phyloP scores from a whole-genome alignment of 2,888 invertebrate species.

The Baccha elongata region DNA sequence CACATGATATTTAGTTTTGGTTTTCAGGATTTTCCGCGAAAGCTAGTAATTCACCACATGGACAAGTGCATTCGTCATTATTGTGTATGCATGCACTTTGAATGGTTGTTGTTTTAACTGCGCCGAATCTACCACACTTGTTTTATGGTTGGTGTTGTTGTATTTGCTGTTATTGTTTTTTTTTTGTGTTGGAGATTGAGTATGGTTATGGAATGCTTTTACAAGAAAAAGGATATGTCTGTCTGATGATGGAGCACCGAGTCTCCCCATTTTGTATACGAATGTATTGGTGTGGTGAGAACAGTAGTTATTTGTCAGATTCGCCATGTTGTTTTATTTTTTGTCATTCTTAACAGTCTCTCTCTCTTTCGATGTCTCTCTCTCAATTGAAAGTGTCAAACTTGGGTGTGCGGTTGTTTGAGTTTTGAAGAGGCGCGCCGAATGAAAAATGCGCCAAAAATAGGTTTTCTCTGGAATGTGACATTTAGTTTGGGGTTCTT shows the following conservation, averaged over 20 bases:
- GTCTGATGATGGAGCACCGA: conserved; percentile 20
- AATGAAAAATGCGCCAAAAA: conserved; percentile 71
- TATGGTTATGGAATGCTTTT: conserved; percentile 56
- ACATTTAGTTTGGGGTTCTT: conserved; percentile 34
- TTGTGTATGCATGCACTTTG: conserved; percentile 8
- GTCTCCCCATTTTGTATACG: conserved; percentile 5
- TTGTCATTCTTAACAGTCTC: conserved; percentile 17
- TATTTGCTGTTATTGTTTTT: too few relatives aligned
- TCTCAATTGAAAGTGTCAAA: conserved; percentile 35
- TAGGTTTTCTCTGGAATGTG: conserved; percentile 64
- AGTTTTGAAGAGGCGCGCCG: conserved; percentile 56
- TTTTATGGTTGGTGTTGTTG: not conserved
- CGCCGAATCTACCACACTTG: conserved; percentile 65
- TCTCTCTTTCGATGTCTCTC: conserved; percentile 23
- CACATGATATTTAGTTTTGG: conserved; percentile 43
- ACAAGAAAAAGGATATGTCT: conserved; percentile 67
- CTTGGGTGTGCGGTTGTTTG: conserved; percentile 45
- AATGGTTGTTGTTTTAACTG: not conserved
- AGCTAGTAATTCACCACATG: conserved; percentile 24
- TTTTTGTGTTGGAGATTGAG: conserved; percentile 49
- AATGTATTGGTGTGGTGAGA: conserved; percentile 47
- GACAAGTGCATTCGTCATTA: conserved; percentile 45
- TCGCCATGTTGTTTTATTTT: conserved; percentile 58
- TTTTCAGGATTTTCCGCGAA: conserved; percentile 16
- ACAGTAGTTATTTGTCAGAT: conserved; percentile 20